These are phyloP conservation scores for Drosophila infuscata DNA, from an alignment of 2,888 invertebrate species.

Conservation along the genomic window DNA sequence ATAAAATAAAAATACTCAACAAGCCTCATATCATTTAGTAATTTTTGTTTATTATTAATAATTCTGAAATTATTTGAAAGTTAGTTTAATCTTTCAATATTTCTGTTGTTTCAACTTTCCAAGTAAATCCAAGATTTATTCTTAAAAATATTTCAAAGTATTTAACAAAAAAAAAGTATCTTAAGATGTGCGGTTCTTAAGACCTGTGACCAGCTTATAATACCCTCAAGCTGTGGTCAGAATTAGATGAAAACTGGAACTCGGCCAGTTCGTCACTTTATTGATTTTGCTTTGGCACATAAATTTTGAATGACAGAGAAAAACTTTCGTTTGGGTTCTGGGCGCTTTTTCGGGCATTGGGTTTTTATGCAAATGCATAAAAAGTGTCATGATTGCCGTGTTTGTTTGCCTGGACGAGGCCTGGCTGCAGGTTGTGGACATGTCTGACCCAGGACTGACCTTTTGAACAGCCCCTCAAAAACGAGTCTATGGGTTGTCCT, in stretches of 20 bases:
- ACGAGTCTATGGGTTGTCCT: slow-evolving; percentile 29
- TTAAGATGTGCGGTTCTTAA: background rate
- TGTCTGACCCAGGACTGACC: slow-evolving; percentile 59
- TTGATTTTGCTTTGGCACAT: slow-evolving; percentile 77
- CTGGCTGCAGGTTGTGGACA: slow-evolving; percentile 35
- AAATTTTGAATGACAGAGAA: slow-evolving; percentile 59
- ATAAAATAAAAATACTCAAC: background rate
- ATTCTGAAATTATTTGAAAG: background rate
- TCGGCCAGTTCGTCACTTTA: slow-evolving; percentile 64
- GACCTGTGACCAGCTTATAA: slow-evolving; percentile 9
- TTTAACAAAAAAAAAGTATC: background rate
- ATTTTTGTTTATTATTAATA: background rate
- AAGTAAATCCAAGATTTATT: slow-evolving; percentile 20
- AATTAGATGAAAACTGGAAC: slow-evolving; percentile 49
- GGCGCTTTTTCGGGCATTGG: slow-evolving; percentile 27
- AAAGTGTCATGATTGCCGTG: slow-evolving; percentile 79
- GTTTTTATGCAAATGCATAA: slow-evolving; percentile 75
- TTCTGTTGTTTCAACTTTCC: slow-evolving; percentile 13
- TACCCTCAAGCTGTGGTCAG: slow-evolving; percentile 41
- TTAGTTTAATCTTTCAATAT: background rate
- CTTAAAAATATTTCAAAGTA: background rate
- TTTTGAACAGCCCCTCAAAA: slow-evolving; percentile 45
- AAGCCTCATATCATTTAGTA: background rate
- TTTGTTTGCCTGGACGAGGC: slow-evolving; percentile 60
- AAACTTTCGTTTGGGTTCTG: slow-evolving; percentile 59